Evolutionary conservation across 2,113 vertebrate genomes (phyloP).

Genomic region (Atrichornis clamosus): DNA sequence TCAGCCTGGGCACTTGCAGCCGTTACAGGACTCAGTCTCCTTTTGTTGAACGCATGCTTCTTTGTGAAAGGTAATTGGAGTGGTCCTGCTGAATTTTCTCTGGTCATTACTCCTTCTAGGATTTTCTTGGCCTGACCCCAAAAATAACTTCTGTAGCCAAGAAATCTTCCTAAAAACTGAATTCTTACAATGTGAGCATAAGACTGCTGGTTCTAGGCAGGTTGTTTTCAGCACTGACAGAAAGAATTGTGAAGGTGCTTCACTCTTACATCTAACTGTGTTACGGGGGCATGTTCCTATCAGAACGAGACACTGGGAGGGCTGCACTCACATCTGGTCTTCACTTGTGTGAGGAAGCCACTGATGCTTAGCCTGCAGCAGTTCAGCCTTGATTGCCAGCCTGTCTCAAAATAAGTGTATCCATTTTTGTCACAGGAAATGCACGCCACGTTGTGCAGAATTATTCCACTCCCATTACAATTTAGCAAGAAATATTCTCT

Average conservation of each 20-base stretch:
- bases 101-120: background rate
- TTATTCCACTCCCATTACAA: background rate
- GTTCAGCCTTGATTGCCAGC: background rate
- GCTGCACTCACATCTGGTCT: background rate
- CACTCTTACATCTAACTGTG: background rate
- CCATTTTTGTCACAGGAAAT: background rate
- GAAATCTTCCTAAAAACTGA: background rate
- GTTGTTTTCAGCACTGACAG: background rate
- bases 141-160: background rate
- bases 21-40: background rate
- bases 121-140: background rate
- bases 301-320: background rate
- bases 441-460: background rate
- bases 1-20: background rate
- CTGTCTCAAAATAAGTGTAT: background rate
- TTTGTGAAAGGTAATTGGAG: background rate
- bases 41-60: background rate
- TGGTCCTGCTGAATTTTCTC: background rate
- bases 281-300: background rate
- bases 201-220: background rate
- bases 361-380: background rate
- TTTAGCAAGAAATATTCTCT: background rate
- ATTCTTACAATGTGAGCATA: background rate
- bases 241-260: background rate
- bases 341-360: background rate